phyloP scores from a whole-genome alignment of 2,797 vertebrate genomes.

The Alca torda region DNA sequence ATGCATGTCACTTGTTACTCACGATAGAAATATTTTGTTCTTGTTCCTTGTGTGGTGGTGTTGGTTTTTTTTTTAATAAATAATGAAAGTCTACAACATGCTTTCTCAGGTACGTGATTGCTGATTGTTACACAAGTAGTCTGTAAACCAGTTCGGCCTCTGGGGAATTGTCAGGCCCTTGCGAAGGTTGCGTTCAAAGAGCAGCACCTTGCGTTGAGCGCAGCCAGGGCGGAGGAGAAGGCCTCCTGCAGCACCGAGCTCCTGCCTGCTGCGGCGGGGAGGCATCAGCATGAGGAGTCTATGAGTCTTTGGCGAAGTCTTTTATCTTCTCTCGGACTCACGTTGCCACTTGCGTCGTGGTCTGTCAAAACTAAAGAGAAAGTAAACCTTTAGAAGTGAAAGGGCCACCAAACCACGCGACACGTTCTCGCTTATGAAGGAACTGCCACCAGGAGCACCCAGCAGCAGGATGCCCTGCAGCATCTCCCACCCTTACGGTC shows the following conservation, averaged over 20 bases:
- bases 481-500: not conserved
- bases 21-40: not conserved
- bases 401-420: not conserved
- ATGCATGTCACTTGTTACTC: not conserved
- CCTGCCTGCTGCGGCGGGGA: not conserved
- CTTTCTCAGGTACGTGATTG: not conserved
- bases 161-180: not conserved
- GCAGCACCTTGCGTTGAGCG: not conserved
- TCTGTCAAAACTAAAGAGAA: conserved; percentile 75
- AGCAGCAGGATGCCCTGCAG: not conserved
- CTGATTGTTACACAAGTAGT: not conserved
- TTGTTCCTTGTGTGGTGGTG: not conserved
- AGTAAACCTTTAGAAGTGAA: not conserved
- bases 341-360: conserved; percentile 2
- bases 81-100: not conserved
- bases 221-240: not conserved
- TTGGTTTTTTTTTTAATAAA: not conserved
- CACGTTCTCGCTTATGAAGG: not conserved
- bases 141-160: conserved; percentile 16
- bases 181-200: not conserved
- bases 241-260: not conserved
- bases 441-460: not conserved
- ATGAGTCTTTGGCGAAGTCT: conserved; percentile 77
- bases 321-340: conserved; percentile 50
- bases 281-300: conserved; percentile 76